Evolutionary conservation across 2,113 vertebrate species (phyloP).

Genomic region (Ictalurus punctatus): DNA sequence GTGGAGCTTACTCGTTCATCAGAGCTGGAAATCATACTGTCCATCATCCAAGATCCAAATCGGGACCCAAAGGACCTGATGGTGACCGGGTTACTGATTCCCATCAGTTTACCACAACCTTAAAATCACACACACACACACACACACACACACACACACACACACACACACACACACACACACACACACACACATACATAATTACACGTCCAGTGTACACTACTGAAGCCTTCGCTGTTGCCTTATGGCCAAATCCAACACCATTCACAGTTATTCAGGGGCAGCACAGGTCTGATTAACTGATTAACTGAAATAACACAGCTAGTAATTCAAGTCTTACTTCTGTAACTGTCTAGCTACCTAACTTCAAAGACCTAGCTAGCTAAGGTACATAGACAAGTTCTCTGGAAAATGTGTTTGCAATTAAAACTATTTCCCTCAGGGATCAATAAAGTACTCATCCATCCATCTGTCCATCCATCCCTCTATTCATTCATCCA

Average conservation of each 20-base stretch:
- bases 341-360: too few relatives aligned
- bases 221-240: neutral
- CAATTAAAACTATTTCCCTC: neutral
- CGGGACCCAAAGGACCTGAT: constrained; percentile 49
- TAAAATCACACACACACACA: constrained; percentile 11
- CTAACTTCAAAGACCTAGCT: too few relatives aligned
- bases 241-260: neutral
- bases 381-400: too few relatives aligned
- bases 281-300: too few relatives aligned
- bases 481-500: too few relatives aligned
- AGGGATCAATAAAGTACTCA: neutral
- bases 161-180: constrained; percentile 9
- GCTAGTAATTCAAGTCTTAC: too few relatives aligned
- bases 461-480: too few relatives aligned
- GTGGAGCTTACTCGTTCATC: constrained; percentile 43
- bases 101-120: constrained; percentile 48
- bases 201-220: neutral
- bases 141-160: constrained; percentile 5
- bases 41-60: constrained; percentile 56
- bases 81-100: constrained; percentile 46
- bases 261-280: too few relatives aligned
- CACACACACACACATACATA: constrained; percentile 3
- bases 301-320: too few relatives aligned
- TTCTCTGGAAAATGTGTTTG: too few relatives aligned
- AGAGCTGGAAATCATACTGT: constrained; percentile 44